Evolutionary conservation across 2,797 vertebrate genomes (phyloP).

Genomic region (Pachyuromys duprasi): DNA sequence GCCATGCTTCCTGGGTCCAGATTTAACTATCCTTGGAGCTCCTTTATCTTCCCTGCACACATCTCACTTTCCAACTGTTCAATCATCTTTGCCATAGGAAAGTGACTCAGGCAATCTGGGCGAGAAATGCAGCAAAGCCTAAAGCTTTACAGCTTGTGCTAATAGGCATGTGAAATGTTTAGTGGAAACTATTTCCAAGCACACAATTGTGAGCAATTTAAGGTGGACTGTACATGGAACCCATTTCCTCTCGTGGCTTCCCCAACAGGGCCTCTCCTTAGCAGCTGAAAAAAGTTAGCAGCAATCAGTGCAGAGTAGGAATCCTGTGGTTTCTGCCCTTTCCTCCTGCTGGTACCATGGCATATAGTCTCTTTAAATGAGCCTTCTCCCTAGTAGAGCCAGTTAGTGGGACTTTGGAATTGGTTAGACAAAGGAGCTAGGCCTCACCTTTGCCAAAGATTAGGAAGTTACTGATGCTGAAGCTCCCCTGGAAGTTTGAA

Average conservation of each 20-base stretch:
- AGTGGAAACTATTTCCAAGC: conserved; percentile 71
- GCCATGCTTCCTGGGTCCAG: conserved; percentile 50
- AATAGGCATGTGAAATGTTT: conserved; percentile 73
- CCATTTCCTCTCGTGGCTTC: conserved; percentile 66
- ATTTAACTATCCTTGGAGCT: conserved; percentile 68
- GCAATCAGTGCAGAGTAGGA: conserved; percentile 74
- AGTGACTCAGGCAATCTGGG: conserved; percentile 52
- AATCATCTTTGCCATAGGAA: conserved; percentile 68
- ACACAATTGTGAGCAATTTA: conserved; percentile 74
- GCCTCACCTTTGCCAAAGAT: conserved; percentile 16
- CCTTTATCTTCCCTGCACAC: conserved; percentile 54
- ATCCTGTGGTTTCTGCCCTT: conserved; percentile 77
- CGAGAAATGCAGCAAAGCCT: conserved; percentile 36
- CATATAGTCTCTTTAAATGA: conserved; percentile 75
- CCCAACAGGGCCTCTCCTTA: conserved; percentile 75
- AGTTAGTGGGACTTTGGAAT: conserved; percentile 65
- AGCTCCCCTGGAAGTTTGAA: background rate
- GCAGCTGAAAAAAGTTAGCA: conserved; percentile 80
- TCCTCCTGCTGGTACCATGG: conserved; percentile 74
- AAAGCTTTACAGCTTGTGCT: conserved; percentile 62
- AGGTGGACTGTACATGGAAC: conserved; percentile 78
- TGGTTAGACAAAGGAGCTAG: background rate
- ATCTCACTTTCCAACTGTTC: conserved; percentile 59
- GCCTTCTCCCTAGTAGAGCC: conserved; percentile 47
- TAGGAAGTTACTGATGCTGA: background rate